A percentile compares a stretch with the other conserved stretches of the same genome.
These are phyloP conservation scores for Parascotia fuliginaria DNA, from an alignment of 2,888 invertebrate species.

Conservation along the genomic window DNA sequence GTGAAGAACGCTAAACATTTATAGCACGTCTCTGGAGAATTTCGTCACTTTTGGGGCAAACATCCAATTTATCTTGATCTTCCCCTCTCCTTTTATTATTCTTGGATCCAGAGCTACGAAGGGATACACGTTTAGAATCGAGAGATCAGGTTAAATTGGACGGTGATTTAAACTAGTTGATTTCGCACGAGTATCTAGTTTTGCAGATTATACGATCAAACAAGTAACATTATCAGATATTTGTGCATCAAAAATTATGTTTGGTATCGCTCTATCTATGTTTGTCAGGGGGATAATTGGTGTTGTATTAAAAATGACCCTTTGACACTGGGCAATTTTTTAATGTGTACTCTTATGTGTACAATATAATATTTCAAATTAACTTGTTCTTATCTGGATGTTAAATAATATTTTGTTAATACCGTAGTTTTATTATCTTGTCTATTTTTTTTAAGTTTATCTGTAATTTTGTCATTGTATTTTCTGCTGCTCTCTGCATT, in stretches of 20 bases:
- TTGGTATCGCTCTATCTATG: slow-evolving; percentile 10
- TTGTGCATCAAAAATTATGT: slow-evolving; percentile 50
- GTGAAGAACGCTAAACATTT: slow-evolving; percentile 69
- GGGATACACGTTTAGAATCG: neutral
- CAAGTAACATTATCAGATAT: slow-evolving; percentile 56
- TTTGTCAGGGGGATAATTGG: slow-evolving; percentile 10
- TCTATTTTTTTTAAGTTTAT: too few species aligned
- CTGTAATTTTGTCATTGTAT: too few species aligned
- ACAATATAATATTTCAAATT: too few species aligned
- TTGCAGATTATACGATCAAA: slow-evolving; percentile 55
- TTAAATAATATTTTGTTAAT: too few species aligned
- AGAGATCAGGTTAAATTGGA: slow-evolving; percentile 40
- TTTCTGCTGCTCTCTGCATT: too few species aligned
- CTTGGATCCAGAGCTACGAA: neutral
- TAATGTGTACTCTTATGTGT: too few species aligned
- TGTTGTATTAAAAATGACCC: slow-evolving; percentile 15
- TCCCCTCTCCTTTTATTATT: slow-evolving; percentile 16
- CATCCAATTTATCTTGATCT: slow-evolving; percentile 44
- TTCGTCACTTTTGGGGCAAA: slow-evolving; percentile 49
- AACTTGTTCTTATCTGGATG: too few species aligned
- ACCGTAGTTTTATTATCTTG: too few species aligned
- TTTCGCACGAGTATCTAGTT: slow-evolving; percentile 76
- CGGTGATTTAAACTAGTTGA: slow-evolving; percentile 27
- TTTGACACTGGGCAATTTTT: slow-evolving; percentile 1
- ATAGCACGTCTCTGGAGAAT: slow-evolving; percentile 68